A percentile compares a stretch with the other conserved stretches of the same genome.
Evolutionary conservation across 2,113 vertebrate genomes (phyloP).

Genomic region (Chaetura pelagica): DNA sequence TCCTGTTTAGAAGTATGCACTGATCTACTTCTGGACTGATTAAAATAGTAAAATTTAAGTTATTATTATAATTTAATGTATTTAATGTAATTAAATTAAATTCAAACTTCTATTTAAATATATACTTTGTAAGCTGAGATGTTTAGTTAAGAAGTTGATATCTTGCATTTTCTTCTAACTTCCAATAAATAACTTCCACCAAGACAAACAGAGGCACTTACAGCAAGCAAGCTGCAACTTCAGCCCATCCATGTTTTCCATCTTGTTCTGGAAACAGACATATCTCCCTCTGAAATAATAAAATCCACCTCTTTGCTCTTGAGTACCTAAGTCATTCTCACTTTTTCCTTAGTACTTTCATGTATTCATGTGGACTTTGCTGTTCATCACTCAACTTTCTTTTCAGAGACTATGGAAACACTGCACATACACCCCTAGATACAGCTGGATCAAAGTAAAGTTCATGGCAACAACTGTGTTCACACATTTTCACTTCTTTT

Average conservation of each 20-base stretch:
- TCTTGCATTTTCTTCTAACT: background rate
- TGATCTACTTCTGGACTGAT: background rate
- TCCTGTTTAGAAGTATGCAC: background rate
- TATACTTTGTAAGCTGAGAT: background rate
- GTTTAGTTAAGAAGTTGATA: background rate
- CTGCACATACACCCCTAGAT: background rate
- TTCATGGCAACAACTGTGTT: background rate
- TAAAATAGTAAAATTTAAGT: background rate
- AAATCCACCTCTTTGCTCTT: background rate
- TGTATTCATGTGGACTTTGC: background rate
- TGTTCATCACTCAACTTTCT: background rate
- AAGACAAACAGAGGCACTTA: background rate
- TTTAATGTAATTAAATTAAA: too few species aligned
- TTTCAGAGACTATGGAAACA: background rate
- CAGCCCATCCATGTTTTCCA: background rate
- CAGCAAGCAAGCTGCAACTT: background rate
- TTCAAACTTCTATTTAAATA: background rate
- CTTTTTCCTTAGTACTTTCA: background rate
- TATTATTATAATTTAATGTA: too few species aligned
- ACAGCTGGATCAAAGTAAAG: background rate
- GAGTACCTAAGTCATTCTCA: background rate
- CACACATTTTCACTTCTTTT: background rate
- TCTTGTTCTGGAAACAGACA: background rate
- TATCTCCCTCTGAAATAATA: background rate
- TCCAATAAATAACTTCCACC: background rate